phyloP scores from a whole-genome alignment of 2,113 vertebrate genomes.

The Corythoichthys haematopterus region DNA sequence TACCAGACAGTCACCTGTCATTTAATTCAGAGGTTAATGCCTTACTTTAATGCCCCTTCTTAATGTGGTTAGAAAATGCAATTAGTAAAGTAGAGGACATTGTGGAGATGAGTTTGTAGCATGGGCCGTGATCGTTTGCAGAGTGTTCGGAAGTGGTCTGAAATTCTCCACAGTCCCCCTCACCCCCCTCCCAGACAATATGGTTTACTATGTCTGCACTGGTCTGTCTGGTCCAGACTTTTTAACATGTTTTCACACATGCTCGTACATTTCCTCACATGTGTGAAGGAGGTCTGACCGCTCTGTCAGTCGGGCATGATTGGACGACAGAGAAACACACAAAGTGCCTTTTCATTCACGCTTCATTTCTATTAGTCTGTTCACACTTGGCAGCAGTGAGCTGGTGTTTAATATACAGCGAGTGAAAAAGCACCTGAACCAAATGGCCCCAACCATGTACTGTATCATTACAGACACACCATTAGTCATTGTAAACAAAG shows the following conservation, averaged over 20 bases:
- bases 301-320: conserved; percentile 1
- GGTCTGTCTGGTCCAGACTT: conserved; percentile 18
- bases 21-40: conserved; percentile 34
- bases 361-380: conserved; percentile 1
- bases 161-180: conserved; percentile 28
- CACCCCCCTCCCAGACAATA: conserved; percentile 17
- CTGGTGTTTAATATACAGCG: background rate
- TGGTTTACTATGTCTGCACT: conserved; percentile 38
- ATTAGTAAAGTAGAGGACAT: conserved; percentile 48
- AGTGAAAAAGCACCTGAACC: background rate
- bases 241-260: conserved; percentile 20
- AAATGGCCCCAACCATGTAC: background rate
- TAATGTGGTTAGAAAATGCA: conserved; percentile 46
- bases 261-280: conserved; percentile 9
- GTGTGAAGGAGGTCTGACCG: conserved; percentile 6
- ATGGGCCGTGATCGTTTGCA: conserved; percentile 54
- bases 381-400: background rate
- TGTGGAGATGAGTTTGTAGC: conserved; percentile 45
- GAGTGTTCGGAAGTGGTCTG: conserved; percentile 49
- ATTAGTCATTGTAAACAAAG: conserved; percentile 40
- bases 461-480: conserved; percentile 23
- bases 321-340: background rate
- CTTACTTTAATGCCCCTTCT: conserved; percentile 34
- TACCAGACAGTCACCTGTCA: too few relatives aligned
- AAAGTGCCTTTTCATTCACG: conserved; percentile 7